Evolutionary conservation across 2,113 vertebrate genomes (phyloP).

Genomic region (Nyctereutes procyonoides): DNA sequence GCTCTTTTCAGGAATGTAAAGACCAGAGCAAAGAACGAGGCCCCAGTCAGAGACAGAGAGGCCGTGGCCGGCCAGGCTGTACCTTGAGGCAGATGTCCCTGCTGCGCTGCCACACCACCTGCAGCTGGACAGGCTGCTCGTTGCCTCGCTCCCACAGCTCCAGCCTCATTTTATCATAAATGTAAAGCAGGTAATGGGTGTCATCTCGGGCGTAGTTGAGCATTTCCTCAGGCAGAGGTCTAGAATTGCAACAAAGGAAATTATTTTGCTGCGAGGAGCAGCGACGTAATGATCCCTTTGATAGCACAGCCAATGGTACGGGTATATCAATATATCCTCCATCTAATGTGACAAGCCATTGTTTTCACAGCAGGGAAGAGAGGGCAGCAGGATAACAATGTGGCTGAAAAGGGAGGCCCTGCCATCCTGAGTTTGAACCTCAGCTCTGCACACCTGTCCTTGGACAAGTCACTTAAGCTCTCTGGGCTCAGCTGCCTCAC

Average conservation of each 20-base stretch:
- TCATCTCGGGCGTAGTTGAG: slow-evolving; percentile 93
- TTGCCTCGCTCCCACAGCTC: slow-evolving; percentile 90
- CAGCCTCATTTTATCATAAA: slow-evolving; percentile 92
- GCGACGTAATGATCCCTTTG: background rate
- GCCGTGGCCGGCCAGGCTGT: background rate
- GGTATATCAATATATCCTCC: no score
- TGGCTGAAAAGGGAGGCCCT: background rate
- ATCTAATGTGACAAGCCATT: background rate
- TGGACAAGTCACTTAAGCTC: background rate
- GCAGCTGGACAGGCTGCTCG: slow-evolving; percentile 89
- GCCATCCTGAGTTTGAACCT: background rate
- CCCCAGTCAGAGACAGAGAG: rapidly evolving
- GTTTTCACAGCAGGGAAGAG: background rate
- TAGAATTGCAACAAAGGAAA: slow-evolving; percentile 65
- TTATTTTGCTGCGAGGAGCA: rapidly evolving
- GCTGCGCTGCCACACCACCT: slow-evolving; percentile 95
- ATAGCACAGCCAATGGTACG: background rate
- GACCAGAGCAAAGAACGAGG: background rate
- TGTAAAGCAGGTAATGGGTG: slow-evolving; percentile 97
- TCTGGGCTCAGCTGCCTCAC: background rate
- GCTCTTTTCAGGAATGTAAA: background rate
- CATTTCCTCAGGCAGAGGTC: slow-evolving; percentile 97
- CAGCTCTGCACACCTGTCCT: background rate
- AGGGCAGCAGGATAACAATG: background rate
- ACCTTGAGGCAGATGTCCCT: slow-evolving; percentile 95